These are phyloP conservation scores for Umimayanthus kanabou DNA, from an alignment of 92 coral and sea anemone genomes.

Conservation along the genomic window DNA sequence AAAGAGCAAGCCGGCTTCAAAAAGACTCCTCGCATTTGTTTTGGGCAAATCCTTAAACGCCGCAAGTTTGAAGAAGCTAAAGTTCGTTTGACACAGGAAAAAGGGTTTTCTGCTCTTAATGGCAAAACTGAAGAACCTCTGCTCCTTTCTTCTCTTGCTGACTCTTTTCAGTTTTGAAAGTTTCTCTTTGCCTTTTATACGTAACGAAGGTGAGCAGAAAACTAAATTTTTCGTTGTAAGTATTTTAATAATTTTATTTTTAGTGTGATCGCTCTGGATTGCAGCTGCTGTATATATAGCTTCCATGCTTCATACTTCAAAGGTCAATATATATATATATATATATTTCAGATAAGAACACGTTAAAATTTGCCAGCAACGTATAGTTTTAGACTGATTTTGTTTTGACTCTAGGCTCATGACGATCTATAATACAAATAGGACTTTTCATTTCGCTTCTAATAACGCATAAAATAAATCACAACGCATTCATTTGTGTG, in stretches of 20 bases:
- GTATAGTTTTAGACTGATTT: neutral
- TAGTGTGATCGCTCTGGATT: neutral
- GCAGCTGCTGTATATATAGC: neutral
- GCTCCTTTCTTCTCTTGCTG: neutral
- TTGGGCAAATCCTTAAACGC: neutral
- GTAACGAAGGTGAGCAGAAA: slow-evolving; percentile 29
- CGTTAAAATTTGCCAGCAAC: neutral
- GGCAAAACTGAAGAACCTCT: slow-evolving; percentile 6
- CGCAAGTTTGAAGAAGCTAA: neutral
- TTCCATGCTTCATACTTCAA: neutral
- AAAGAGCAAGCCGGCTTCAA: slow-evolving; percentile 31
- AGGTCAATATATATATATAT: neutral
- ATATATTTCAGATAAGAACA: neutral
- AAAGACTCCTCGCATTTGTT: slow-evolving; percentile 18
- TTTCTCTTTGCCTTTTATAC: slow-evolving; percentile 18
- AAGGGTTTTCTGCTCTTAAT: neutral
- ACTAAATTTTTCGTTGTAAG: neutral
- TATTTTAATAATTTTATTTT: neutral
- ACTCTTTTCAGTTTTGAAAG: slow-evolving; percentile 10
- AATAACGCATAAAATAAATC: neutral
- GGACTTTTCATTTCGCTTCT: neutral
- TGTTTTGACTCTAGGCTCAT: neutral
- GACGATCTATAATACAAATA: neutral
- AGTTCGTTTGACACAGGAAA: neutral
- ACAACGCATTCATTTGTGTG: neutral